phyloP scores from a whole-genome alignment of 2,113 vertebrate genomes.

The Daboia siamensis region DNA sequence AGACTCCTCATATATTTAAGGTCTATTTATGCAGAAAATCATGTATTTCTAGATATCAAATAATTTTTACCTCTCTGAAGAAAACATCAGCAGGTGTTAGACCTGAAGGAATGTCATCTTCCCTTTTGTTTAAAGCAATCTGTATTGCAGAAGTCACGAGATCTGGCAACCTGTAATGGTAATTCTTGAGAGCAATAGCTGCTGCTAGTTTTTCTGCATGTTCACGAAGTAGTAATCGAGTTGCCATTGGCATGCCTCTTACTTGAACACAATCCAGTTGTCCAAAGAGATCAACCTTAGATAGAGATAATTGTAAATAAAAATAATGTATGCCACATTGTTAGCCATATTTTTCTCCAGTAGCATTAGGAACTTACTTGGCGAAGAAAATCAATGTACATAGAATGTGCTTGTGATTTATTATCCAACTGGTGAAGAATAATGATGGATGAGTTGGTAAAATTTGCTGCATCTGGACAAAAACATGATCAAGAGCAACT shows the following conservation, averaged over 20 bases:
- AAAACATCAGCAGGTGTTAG: slow-evolving; percentile 92
- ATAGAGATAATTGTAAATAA: neutral
- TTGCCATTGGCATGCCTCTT: slow-evolving; percentile 80
- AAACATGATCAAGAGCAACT: neutral
- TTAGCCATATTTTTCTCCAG: neutral
- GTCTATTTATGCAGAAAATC: neutral
- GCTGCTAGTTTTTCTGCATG: slow-evolving; percentile 91
- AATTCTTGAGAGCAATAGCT: slow-evolving; percentile 88
- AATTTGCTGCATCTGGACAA: slow-evolving; percentile 81
- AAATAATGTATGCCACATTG: neutral
- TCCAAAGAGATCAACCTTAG: slow-evolving; percentile 84
- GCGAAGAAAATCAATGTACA: slow-evolving; percentile 91
- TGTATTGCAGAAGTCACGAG: slow-evolving; percentile 83
- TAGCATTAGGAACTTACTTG: slow-evolving; percentile 70
- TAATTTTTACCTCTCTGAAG: slow-evolving; percentile 85
- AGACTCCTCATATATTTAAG: neutral
- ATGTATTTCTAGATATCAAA: neutral
- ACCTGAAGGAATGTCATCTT: slow-evolving; percentile 69
- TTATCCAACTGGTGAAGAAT: slow-evolving; percentile 96
- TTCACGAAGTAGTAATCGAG: slow-evolving; percentile 86
- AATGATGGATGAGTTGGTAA: slow-evolving; percentile 90
- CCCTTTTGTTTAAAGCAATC: slow-evolving; percentile 74
- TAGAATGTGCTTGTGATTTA: slow-evolving; percentile 94
- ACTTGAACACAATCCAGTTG: slow-evolving; percentile 72
- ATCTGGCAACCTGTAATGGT: slow-evolving; percentile 82